Conservation (phyloP, 1,140 invertebrate species). For the Ganaspis sp. region DNA sequence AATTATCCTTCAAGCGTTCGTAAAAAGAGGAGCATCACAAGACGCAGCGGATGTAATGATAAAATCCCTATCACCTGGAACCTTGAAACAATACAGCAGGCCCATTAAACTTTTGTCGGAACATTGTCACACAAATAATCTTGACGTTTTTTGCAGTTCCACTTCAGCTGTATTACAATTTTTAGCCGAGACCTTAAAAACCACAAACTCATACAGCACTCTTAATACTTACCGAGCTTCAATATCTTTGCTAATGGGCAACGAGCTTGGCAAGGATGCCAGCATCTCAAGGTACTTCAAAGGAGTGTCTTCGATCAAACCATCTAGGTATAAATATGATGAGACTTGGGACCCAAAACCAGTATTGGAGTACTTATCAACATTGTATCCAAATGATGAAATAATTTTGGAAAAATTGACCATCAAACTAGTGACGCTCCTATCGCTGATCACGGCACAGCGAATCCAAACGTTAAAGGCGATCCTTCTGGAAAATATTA, state of each 20-base stretch:
- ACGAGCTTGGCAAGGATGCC: background rate
- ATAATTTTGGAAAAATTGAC: constrained; percentile 49
- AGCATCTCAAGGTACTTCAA: constrained; percentile 52
- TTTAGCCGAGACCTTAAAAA: constrained; percentile 13
- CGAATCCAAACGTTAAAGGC: constrained; percentile 40
- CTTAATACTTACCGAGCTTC: constrained; percentile 34
- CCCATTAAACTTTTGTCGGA: constrained; percentile 14
- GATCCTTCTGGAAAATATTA: constrained; percentile 34
- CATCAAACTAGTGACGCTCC: constrained; percentile 45
- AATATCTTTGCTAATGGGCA: constrained; percentile 24
- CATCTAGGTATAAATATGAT: constrained; percentile 46
- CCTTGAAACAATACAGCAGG: constrained; percentile 4
- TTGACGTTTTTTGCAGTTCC: background rate
- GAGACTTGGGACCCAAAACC: constrained; percentile 45
- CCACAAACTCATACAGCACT: constrained; percentile 28
- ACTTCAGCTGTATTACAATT: constrained; percentile 30
- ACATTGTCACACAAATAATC: background rate
- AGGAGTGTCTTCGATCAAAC: constrained; percentile 44
- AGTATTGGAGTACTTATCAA: constrained; percentile 24
- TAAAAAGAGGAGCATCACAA: background rate
- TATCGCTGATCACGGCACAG: constrained; percentile 50
- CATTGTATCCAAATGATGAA: constrained; percentile 37
- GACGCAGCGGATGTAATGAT: background rate
- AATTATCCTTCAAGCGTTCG: background rate
- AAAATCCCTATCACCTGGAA: background rate